Evolutionary conservation across 1,140 invertebrate species (phyloP).

Genomic region (Sogatella furcifera): DNA sequence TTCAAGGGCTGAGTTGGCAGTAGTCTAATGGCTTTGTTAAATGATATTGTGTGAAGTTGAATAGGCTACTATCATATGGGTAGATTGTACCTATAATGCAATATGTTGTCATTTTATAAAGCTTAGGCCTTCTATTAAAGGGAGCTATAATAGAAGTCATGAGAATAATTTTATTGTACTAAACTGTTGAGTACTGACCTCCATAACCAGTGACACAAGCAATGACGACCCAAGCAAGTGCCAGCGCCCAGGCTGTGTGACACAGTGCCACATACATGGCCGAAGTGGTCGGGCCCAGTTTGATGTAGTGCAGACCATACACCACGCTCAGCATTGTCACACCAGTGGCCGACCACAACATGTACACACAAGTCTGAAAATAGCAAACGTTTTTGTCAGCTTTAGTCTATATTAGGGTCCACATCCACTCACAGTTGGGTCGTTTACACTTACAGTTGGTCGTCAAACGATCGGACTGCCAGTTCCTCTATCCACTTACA

Average conservation of each 20-base stretch:
- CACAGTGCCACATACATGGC: slow-evolving; percentile 43
- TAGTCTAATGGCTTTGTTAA: no score
- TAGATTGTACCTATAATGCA: no score
- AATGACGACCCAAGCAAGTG: slow-evolving; percentile 67
- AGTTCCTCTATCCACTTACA: no score
- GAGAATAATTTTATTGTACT: background rate
- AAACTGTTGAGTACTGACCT: slow-evolving; percentile 30
- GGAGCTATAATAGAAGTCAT: no score
- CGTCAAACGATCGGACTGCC: no score
- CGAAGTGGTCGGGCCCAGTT: slow-evolving; percentile 46
- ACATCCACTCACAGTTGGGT: no score
- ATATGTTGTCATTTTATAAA: background rate
- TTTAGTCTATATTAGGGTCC: no score
- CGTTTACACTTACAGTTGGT: no score
- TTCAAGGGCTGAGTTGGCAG: no score
- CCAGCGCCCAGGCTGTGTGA: slow-evolving; percentile 60
- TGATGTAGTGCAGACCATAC: slow-evolving; percentile 61
- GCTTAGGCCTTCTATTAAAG: no score
- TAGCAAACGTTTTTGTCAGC: no score
- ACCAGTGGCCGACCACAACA: background rate
- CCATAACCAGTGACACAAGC: slow-evolving; percentile 68
- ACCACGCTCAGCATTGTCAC: slow-evolving; percentile 40
- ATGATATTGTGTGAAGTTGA: background rate
- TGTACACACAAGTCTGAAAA: background rate
- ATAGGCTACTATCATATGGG: no score